These are phyloP conservation scores for Indicator maculatus DNA, from an alignment of 2,113 vertebrate genomes.

Conservation along the genomic window DNA sequence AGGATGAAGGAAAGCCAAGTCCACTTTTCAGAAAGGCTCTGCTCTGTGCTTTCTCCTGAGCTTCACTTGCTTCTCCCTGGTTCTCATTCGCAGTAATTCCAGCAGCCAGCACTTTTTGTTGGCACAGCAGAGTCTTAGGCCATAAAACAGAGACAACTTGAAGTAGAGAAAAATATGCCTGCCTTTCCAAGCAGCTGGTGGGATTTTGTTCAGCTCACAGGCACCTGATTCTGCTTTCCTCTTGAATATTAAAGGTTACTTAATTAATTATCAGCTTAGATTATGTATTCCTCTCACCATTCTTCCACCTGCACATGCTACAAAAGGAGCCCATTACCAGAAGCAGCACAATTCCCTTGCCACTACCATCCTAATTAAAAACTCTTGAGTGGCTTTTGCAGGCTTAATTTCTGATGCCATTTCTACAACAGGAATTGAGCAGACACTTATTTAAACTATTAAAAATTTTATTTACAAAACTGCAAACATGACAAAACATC, in stretches of 20 bases:
- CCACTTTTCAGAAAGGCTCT: neutral
- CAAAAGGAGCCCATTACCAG: neutral
- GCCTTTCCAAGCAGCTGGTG: neutral
- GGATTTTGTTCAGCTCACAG: neutral
- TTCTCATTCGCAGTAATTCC: neutral
- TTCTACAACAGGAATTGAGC: neutral
- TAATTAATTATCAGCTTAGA: neutral
- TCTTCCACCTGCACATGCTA: neutral
- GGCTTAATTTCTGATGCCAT: neutral
- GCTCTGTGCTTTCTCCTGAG: neutral
- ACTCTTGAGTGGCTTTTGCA: neutral
- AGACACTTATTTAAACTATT: neutral
- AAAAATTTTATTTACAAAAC: neutral
- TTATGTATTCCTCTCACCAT: neutral
- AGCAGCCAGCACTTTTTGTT: neutral
- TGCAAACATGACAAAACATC: neutral
- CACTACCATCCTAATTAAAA: neutral
- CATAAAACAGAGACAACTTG: rapidly evolving
- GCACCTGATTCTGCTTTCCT: neutral
- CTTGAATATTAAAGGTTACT: neutral
- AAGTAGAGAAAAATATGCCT: rapidly evolving
- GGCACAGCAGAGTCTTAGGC: neutral
- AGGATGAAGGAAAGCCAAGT: neutral
- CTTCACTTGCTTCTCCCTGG: neutral
- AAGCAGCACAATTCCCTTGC: neutral